These are phyloP conservation scores for Myotis findleyi DNA, from an alignment of 2,797 vertebrate genomes.

Conservation along the genomic window DNA sequence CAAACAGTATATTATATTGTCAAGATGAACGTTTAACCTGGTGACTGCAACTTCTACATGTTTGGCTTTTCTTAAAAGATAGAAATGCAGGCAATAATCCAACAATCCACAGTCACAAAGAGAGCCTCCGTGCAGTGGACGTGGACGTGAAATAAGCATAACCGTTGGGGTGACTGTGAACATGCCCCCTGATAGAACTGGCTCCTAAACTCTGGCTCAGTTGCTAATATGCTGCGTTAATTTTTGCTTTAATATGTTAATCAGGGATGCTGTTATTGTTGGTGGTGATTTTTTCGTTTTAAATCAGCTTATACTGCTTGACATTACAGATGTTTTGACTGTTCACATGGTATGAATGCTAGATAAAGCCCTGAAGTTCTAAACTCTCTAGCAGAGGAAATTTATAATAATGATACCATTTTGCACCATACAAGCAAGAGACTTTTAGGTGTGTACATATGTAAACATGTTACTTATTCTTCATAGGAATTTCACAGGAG, in stretches of 20 bases:
- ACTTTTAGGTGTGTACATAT: background rate
- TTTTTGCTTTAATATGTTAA: slow-evolving; percentile 52
- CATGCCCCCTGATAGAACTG: slow-evolving; percentile 46
- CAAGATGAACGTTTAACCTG: slow-evolving; percentile 84
- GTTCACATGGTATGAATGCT: slow-evolving; percentile 43
- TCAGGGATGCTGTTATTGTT: slow-evolving; percentile 45
- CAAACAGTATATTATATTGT: slow-evolving; percentile 87
- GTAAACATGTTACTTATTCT: slow-evolving; percentile 1
- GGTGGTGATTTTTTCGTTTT: slow-evolving; percentile 11
- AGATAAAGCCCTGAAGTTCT: slow-evolving; percentile 43
- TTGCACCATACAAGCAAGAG: slow-evolving; percentile 3
- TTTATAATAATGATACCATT: slow-evolving; percentile 26
- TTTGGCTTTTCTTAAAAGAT: slow-evolving; percentile 82
- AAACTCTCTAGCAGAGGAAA: slow-evolving; percentile 53
- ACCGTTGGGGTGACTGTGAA: slow-evolving; percentile 66
- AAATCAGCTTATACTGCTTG: slow-evolving; percentile 35
- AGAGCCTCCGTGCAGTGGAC: slow-evolving; percentile 62
- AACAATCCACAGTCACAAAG: slow-evolving; percentile 67
- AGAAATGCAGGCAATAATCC: slow-evolving; percentile 76
- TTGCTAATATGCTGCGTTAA: slow-evolving; percentile 49
- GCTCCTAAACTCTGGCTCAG: slow-evolving; percentile 37
- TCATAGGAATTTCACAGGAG: background rate
- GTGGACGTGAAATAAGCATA: slow-evolving; percentile 72
- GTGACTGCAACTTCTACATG: slow-evolving; percentile 83
- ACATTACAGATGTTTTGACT: slow-evolving; percentile 35